A percentile compares a stretch with the other conserved stretches of the same genome.
phyloP scores from a whole-genome alignment of 1,140 invertebrate genomes.

The Drosophila nikananu region DNA sequence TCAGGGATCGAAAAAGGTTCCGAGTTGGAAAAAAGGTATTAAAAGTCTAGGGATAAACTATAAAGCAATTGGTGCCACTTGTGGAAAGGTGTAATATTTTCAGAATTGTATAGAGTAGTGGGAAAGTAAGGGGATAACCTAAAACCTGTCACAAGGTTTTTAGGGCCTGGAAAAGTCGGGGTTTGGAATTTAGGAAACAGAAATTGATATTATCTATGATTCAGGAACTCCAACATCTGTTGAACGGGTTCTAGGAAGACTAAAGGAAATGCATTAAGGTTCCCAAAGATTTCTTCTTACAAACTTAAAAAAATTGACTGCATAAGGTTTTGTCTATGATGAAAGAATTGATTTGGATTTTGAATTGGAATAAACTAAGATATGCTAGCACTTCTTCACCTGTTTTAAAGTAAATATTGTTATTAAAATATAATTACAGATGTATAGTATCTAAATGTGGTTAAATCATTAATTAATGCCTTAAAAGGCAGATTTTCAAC shows the following conservation, averaged over 20 bases:
- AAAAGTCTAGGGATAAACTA: background rate
- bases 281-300: background rate
- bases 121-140: background rate
- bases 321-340: background rate
- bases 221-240: conserved; percentile 18
- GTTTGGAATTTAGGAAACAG: background rate
- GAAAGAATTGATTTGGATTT: background rate
- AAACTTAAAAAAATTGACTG: background rate
- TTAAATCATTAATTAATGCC: no score
- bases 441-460: no score
- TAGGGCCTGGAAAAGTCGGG: no score
- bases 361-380: background rate
- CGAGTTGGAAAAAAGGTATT: conserved; percentile 40
- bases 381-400: no score
- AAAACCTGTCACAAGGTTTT: no score
- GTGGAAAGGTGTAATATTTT: background rate
- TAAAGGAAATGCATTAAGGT: background rate
- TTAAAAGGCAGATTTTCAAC: background rate
- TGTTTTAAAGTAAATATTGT: background rate
- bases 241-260: background rate
- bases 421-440: no score
- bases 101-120: background rate
- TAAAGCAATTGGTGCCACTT: conserved; percentile 18
- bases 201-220: conserved; percentile 6
- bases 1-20: background rate